Conservation (phyloP, 2,113 vertebrate species). For the Neolamprologus kungweensis region DNA sequence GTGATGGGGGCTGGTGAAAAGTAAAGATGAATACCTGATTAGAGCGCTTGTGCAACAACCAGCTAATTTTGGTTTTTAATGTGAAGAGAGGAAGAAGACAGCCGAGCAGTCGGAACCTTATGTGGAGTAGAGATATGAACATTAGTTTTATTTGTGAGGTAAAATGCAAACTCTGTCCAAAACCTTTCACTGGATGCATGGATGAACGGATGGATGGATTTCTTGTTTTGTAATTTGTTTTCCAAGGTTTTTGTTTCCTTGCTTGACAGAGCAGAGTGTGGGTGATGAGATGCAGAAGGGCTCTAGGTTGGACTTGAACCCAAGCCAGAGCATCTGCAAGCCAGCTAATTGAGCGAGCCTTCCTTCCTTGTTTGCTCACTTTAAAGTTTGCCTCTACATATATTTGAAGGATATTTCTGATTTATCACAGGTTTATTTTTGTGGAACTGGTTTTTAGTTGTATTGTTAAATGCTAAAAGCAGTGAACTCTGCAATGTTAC, state of each 20-base stretch:
- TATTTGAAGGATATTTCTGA: accelerated
- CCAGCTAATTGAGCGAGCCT: not conserved
- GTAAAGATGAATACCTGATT: not conserved
- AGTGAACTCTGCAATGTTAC: not conserved
- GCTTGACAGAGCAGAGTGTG: not conserved
- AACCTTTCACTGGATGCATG: not conserved
- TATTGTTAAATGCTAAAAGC: not conserved
- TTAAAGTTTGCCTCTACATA: not conserved
- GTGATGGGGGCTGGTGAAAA: not conserved
- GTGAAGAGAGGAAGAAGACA: not conserved
- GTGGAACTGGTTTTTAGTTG: not conserved
- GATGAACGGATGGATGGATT: not conserved
- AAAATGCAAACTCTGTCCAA: not conserved
- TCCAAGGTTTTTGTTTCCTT: not conserved
- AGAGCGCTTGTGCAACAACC: not conserved
- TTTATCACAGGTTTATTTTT: not conserved
- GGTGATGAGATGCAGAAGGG: not conserved
- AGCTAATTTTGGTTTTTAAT: not conserved
- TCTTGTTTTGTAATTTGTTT: not conserved
- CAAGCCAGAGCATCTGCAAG: not conserved
- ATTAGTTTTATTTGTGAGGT: not conserved
- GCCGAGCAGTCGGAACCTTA: accelerated
- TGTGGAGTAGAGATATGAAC: not conserved
- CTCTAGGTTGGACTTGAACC: not conserved
- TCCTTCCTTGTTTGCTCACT: not conserved